Evolutionary conservation across 2,113 vertebrate genomes (phyloP), one percentile per base, ranked within the genome.

Genomic region (Acanthochromis polyacanthus): DNA sequence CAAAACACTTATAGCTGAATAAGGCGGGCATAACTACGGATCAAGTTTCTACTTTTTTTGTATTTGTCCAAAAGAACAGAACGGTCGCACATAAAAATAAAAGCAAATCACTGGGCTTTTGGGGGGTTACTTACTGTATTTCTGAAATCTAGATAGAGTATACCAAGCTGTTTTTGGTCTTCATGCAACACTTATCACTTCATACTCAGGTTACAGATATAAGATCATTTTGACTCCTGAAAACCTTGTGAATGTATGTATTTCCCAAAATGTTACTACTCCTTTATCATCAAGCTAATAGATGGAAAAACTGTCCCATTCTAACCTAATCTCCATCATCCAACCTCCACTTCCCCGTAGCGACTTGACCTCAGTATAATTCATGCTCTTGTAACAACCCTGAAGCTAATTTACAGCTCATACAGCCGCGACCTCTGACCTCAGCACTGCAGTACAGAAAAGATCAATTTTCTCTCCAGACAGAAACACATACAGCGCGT

Each of bases 381-480:
- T 80, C 17, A 66, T 55, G 20, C 67, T 38, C 53, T 43, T 56
- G 53, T 66, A 74, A 22, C 10, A 4, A 57, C 11, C 25, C 19
- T 1, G 60, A 12, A 60, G 71, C 20, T n/a, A 48, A 45, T 65
- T 71, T 63, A 64, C 48, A 74, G 52, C 60, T 3, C 12, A 23
- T 20, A 12, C 15, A 53, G 36, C 16, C 32, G 25, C 52, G 71
- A 87, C 32, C 61, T 32, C 17, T 59, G 52, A 71, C 51, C 66
- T 63, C 7, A 22, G 6, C 2, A 5, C 15, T 10, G 9, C 38
- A 43, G 10, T 19, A 63, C 56, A 22, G 9, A 68, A 75, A 57
- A 69, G 10, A 19, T 48, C 3, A 10, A 23, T 43, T 63, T 70
- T 32, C 65, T 55, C 25, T 30, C 60, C 4, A 71, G n/a, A 36